Evolutionary conservation across 2,797 vertebrate species (phyloP).

Genomic region (Sebastes kiyomatsui): DNA sequence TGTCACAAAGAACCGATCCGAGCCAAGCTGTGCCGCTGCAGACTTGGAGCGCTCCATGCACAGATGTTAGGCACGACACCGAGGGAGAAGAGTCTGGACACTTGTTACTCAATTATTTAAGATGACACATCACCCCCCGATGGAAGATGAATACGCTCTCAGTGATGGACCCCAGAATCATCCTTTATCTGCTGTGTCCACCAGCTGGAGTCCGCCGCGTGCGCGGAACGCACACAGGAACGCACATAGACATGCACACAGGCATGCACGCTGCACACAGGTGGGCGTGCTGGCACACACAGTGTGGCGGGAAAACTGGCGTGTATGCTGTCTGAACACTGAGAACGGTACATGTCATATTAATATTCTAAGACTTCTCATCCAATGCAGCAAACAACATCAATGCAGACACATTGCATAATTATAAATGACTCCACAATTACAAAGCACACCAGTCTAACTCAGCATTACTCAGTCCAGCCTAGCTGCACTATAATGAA

Average conservation of each 20-base stretch:
- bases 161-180: constrained; percentile 77
- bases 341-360: constrained; percentile 11
- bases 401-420: constrained; percentile 5
- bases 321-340: constrained; percentile 24
- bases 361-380: constrained; percentile 39
- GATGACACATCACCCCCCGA: constrained; percentile 79
- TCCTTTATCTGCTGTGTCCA: constrained; percentile 79
- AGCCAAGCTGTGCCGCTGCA: constrained; percentile 59
- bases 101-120: constrained; percentile 87
- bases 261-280: constrained; percentile 16
- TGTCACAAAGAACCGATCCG: constrained; percentile 53
- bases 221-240: neutral
- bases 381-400: constrained; percentile 15
- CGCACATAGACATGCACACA: neutral
- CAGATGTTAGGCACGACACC: constrained; percentile 72
- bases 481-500: neutral
- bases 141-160: constrained; percentile 82
- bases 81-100: constrained; percentile 75
- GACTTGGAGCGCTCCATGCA: constrained; percentile 63
- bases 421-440: constrained; percentile 36
- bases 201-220: constrained; percentile 68
- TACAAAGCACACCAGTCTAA: constrained; percentile 1
- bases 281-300: constrained; percentile 51
- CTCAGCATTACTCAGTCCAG: neutral
- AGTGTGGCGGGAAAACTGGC: constrained; percentile 5